Percentiles rank a stretch among this genome's conserved stretches.
phyloP scores from a whole-genome alignment of 2,113 vertebrate genomes.

The Tetrao urogallus region DNA sequence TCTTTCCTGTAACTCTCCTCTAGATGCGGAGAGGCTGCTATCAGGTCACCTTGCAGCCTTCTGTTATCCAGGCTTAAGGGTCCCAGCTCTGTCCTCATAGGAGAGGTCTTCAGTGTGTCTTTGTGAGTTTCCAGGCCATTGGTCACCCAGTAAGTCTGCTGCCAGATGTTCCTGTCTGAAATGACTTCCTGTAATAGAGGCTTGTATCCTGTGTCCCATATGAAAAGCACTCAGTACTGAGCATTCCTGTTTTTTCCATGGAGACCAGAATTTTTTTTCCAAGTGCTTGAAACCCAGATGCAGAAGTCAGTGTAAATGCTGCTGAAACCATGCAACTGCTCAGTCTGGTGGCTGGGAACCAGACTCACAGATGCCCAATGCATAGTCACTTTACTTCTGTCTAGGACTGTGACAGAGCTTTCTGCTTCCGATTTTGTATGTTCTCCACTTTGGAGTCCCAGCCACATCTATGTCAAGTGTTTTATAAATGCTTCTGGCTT shows the following conservation, averaged over 20 bases:
- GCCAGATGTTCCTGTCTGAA: background rate
- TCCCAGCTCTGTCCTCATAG: too few relatives aligned
- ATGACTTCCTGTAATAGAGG: background rate
- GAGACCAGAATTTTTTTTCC: background rate
- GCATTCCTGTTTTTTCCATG: background rate
- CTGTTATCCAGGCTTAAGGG: too few relatives aligned
- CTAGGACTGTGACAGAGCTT: background rate
- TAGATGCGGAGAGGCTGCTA: too few relatives aligned
- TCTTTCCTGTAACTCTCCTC: too few relatives aligned
- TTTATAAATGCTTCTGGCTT: background rate
- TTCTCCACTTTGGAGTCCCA: background rate
- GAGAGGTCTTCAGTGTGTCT: background rate
- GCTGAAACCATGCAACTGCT: background rate
- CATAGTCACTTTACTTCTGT: background rate
- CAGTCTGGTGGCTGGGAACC: background rate
- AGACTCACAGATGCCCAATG: background rate
- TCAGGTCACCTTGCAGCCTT: too few relatives aligned
- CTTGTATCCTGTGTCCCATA: fast-evolving
- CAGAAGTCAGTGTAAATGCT: background rate
- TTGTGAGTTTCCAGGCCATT: background rate
- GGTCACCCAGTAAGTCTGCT: background rate
- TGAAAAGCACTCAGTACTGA: background rate
- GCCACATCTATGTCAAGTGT: background rate
- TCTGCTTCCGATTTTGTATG: background rate
- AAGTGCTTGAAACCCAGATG: background rate